Conservation (phyloP, 2,113 vertebrate species). For the Aplodontia rufa region DNA sequence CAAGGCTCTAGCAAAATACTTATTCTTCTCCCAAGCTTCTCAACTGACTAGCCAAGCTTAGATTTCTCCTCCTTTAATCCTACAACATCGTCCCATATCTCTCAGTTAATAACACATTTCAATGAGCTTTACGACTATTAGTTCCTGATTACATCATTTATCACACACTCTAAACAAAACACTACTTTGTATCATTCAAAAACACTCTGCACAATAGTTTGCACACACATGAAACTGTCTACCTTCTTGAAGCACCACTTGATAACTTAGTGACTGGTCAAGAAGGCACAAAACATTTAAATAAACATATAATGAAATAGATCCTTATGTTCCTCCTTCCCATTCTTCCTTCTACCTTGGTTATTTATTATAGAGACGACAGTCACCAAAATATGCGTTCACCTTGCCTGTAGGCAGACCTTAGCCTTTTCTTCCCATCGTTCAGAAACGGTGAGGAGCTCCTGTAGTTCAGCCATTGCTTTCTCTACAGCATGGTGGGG, state of each 20-base stretch:
- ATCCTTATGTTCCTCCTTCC: background rate
- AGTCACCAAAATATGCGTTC: conserved; percentile 73
- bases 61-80: background rate
- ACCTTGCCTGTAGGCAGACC: conserved; percentile 96
- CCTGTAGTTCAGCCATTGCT: conserved; percentile 97
- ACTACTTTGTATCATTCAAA: background rate
- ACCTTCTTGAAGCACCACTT: background rate
- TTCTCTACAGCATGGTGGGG: conserved; percentile 98
- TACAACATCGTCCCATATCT: background rate
- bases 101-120: background rate
- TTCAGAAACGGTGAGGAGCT: conserved; percentile 97
- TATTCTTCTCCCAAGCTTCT: conserved; percentile 34
- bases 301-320: background rate
- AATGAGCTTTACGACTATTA: background rate
- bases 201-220: background rate
- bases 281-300: conserved; percentile 14
- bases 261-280: background rate
- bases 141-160: conserved; percentile 7
- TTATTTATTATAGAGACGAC: background rate
- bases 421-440: conserved; percentile 99
- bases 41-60: conserved; percentile 1
- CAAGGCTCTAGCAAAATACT: background rate
- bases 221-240: background rate
- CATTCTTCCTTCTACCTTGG: background rate
- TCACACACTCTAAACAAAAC: background rate